phyloP scores from a whole-genome alignment of 1,140 invertebrate genomes.

The Cotesia typhae region DNA sequence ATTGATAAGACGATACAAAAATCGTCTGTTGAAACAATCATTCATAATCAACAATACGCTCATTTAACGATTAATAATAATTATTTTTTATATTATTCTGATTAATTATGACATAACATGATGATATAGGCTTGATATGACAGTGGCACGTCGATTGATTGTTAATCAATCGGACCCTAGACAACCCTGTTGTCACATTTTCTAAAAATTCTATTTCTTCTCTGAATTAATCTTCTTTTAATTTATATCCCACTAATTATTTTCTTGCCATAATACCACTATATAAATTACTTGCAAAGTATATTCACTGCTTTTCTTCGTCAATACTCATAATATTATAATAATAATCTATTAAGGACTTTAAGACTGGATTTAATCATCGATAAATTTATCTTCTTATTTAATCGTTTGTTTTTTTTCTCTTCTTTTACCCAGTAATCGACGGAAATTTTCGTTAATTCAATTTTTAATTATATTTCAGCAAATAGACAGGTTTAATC shows the following conservation, averaged over 20 bases:
- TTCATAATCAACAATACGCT: constrained; percentile 58
- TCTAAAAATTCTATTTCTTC: constrained; percentile 15
- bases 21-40: constrained; percentile 39
- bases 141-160: constrained; percentile 52
- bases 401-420: not conserved
- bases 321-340: not conserved
- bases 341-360: not conserved
- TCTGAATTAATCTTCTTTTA: not conserved
- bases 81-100: constrained; percentile 34
- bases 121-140: constrained; percentile 67
- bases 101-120: constrained; percentile 57
- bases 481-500: constrained; percentile 30
- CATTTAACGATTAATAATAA: constrained; percentile 48
- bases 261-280: not conserved
- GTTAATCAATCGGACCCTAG: constrained; percentile 35
- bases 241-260: not conserved
- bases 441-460: constrained; percentile 34
- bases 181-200: constrained; percentile 35
- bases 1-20: constrained; percentile 9
- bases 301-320: not conserved
- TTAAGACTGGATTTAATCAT: not conserved
- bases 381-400: not conserved
- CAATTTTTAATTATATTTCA: constrained; percentile 14
- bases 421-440: not conserved
- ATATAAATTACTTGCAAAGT: not conserved